A percentile compares a stretch with the other conserved stretches of the same genome.
Evolutionary conservation across 2,113 vertebrate species (phyloP).

Genomic region (Eubucco bourcierii): DNA sequence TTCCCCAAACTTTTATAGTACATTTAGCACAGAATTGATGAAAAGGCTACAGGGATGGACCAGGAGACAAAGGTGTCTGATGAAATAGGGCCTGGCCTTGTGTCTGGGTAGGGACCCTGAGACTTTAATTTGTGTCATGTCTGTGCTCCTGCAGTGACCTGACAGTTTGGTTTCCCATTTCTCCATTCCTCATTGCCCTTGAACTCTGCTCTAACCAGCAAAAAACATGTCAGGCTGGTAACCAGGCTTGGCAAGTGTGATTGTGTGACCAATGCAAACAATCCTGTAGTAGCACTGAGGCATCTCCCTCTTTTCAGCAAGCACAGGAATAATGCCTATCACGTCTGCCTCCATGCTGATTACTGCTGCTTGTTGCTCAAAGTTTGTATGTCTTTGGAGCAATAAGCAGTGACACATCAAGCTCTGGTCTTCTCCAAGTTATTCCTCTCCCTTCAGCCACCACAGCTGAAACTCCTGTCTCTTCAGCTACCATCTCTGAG

Average conservation of each 20-base stretch:
- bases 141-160: neutral
- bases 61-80: neutral
- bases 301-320: neutral
- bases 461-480: neutral
- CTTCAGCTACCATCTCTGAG: neutral
- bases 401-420: neutral
- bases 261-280: fast-evolving
- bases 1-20: neutral
- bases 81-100: neutral
- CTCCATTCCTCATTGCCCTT: neutral
- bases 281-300: neutral
- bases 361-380: neutral
- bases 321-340: fast-evolving
- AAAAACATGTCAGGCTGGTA: neutral
- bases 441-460: neutral
- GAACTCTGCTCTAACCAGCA: neutral
- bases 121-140: neutral
- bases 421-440: neutral
- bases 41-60: neutral
- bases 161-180: neutral
- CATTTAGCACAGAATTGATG: neutral
- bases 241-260: neutral
- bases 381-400: neutral
- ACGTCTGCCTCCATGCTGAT: neutral
- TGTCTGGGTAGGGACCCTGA: neutral